Percentiles rank a stretch among this genome's conserved stretches.
Conservation (phyloP, 2,888 invertebrate species). For the Adelphocoris suturalis region DNA sequence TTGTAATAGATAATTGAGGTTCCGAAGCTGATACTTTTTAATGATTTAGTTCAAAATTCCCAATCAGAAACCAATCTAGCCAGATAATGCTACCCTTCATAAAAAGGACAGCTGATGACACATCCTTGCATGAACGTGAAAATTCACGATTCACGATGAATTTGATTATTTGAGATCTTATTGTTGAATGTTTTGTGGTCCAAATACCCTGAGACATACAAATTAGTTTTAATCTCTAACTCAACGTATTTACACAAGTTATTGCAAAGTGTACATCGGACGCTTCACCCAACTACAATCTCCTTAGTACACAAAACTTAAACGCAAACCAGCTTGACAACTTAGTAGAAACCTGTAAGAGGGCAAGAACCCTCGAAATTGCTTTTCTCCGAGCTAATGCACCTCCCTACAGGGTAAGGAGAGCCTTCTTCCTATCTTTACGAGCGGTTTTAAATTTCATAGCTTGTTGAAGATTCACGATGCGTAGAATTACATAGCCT, state of each 20-base stretch:
- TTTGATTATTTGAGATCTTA: too few species aligned
- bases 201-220: background rate
- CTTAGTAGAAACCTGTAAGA: constrained; percentile 5
- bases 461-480: constrained; percentile 42
- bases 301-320: background rate
- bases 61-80: too few species aligned
- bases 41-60: too few species aligned
- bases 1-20: too few species aligned
- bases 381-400: constrained; percentile 6
- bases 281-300: background rate
- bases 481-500: constrained; percentile 39
- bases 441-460: constrained; percentile 32
- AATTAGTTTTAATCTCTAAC: background rate
- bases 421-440: constrained; percentile 2
- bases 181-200: background rate
- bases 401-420: background rate
- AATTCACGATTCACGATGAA: too few species aligned
- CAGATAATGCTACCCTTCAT: too few species aligned
- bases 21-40: too few species aligned
- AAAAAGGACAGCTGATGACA: too few species aligned
- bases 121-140: too few species aligned
- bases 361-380: background rate
- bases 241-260: background rate
- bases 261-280: background rate
- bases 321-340: background rate